Conservation (phyloP, 30 jellyfish, hydroid and myxozoan genomes). For the Catostylus mosaicus region DNA sequence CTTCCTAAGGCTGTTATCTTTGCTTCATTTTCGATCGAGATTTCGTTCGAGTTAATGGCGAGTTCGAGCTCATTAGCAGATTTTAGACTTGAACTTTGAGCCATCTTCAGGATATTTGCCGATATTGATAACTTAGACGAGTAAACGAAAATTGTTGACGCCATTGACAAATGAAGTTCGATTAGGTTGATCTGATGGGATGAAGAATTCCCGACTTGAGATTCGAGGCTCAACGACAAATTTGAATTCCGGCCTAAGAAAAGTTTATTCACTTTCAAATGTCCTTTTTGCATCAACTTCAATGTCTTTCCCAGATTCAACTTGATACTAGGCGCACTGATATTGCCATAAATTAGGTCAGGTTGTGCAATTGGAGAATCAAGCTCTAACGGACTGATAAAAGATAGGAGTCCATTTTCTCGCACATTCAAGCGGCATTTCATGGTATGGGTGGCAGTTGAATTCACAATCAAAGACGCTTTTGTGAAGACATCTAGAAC, state of each 20-base stretch:
- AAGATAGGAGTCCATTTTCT: conserved; percentile 16
- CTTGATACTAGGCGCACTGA: conserved; percentile 20
- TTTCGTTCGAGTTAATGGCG: conserved; percentile 23
- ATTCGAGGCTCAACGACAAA: background rate
- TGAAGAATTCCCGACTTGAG: conserved; percentile 27
- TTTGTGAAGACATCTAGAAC: conserved; percentile 4
- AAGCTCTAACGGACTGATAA: conserved; percentile 3
- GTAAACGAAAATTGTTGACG: background rate
- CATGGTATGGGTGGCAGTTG: conserved; percentile 16
- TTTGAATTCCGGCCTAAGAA: conserved; percentile 27
- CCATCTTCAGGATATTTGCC: conserved; percentile 18
- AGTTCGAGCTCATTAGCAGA: conserved; percentile 15
- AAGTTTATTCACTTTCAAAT: conserved; percentile 2
- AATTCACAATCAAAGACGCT: conserved; percentile 27
- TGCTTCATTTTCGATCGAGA: conserved; percentile 41
- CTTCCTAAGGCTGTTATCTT: conserved; percentile 29
- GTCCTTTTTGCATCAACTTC: conserved; percentile 10
- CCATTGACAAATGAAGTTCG: conserved; percentile 29
- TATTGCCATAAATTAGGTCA: conserved; percentile 16
- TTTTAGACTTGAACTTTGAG: conserved; percentile 24
- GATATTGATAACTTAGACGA: conserved; percentile 8
- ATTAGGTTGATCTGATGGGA: conserved; percentile 3
- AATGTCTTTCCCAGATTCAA: conserved; percentile 17
- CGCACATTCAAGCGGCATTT: conserved; percentile 18
- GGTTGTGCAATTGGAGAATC: background rate